A percentile compares a stretch with the other conserved stretches of the same genome.
Conservation (phyloP, 2,113 vertebrate genomes). For the Esox niger region DNA sequence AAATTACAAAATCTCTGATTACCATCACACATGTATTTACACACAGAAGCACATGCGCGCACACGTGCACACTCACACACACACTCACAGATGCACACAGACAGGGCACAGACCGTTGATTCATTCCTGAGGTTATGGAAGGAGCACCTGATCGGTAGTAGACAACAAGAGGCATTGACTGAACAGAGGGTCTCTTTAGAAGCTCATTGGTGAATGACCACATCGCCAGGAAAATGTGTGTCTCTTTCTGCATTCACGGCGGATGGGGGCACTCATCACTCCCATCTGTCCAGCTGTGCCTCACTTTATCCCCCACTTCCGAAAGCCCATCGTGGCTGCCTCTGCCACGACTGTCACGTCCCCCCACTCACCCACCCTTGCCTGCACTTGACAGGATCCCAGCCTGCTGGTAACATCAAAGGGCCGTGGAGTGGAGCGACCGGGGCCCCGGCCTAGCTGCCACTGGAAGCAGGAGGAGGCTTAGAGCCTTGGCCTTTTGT, state of each 20-base stretch:
- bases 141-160: conserved; percentile 54
- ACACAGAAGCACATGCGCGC: not conserved
- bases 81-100: not conserved
- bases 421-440: conserved; percentile 3
- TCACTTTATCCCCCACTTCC: conserved; percentile 66
- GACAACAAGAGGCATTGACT: conserved; percentile 34
- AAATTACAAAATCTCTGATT: not conserved
- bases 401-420: conserved; percentile 63
- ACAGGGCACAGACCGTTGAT: conserved; percentile 52
- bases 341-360: conserved; percentile 45
- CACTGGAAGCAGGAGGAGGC: conserved; percentile 32
- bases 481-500: conserved; percentile 36
- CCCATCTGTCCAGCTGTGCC: conserved; percentile 66
- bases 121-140: conserved; percentile 50
- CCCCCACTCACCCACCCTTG: conserved; percentile 12
- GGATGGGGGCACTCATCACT: conserved; percentile 35
- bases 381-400: conserved; percentile 53
- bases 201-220: conserved; percentile 44
- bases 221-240: conserved; percentile 29
- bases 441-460: not conserved
- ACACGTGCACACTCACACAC: not conserved
- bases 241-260: conserved; percentile 18
- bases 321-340: conserved; percentile 59
- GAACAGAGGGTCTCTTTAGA: conserved; percentile 47
- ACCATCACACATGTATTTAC: not conserved